Base-by-base conservation (phyloP, 2,888 invertebrate species). In the Dichetophora obliterata region DNA sequence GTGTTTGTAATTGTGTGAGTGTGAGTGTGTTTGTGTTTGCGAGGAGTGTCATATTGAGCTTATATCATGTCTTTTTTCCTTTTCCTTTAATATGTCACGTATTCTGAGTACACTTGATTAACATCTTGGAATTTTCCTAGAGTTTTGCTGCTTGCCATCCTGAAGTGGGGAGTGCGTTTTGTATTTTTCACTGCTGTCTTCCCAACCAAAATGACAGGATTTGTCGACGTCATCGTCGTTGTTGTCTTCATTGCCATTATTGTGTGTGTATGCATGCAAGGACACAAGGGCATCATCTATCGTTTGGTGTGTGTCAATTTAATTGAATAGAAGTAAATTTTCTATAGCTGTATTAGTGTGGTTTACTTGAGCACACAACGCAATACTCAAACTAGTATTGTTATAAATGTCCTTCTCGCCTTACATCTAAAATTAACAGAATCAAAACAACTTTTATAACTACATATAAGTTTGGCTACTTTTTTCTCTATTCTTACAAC, bases 91-190 rank as follows among this genome's bases (percentile, higher is more conserved):
- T 48, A 6, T n/a, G 68, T 68, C 68, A 68, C 68, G 68, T 68
- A n/a, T 9, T 48, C 16, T 48, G 22, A 22, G 68, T 37, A 22
- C 43, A 24, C 5, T 68, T 48, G 68, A 68, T 48, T 8, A 50
- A 48, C 68, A 48, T 68, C 37, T 50, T 43, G 65, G 63, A 63
- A 65, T 31, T 65, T 65, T 31, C n/a, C 37, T 19, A n/a, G n/a
- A 31, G 43, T 37, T 65, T 65, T 16, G 16, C 19, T 31, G 11
- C 22, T 22, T 48, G 2, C 11, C 43, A 43, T 1, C 11, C 11
- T 11, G 43, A 43, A 43, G 43, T 43, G 43, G 11, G 43, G 14
- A 11, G 11, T 11, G 11, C 43, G 14, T 27, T 37, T 68, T 22
- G 19, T 0, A 37, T 22, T 68, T 27, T 19, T 43, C 27, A 11